A percentile compares a stretch with the other conserved stretches of the same genome.
Evolutionary conservation across 2,888 invertebrate species (phyloP).

Genomic region (Drosophila aldrichi): DNA sequence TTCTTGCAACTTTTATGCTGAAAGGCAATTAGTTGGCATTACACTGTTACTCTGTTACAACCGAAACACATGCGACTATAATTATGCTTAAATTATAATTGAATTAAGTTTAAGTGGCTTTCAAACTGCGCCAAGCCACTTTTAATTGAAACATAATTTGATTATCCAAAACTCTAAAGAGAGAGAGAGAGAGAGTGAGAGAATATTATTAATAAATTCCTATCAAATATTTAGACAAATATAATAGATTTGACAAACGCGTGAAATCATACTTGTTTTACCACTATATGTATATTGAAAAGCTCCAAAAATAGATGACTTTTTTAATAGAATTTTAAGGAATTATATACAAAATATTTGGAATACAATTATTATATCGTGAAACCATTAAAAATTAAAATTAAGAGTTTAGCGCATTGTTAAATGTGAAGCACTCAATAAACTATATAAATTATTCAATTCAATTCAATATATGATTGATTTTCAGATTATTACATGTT

Average conservation of each 20-base stretch:
- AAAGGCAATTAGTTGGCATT: slow-evolving; percentile 55
- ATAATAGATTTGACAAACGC: background rate
- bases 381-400: no score
- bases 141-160: slow-evolving; percentile 49
- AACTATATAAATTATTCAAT: no score
- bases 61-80: slow-evolving; percentile 36
- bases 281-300: no score
- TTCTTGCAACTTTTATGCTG: slow-evolving; percentile 37
- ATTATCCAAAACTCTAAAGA: background rate
- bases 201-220: background rate
- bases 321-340: no score
- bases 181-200: background rate
- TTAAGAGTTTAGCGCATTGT: no score
- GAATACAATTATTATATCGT: no score
- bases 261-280: no score
- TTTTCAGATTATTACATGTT: no score
- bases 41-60: slow-evolving; percentile 35
- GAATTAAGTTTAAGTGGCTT: slow-evolving; percentile 66
- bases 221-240: background rate
- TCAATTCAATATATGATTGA: no score
- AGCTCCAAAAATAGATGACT: no score
- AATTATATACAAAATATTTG: no score
- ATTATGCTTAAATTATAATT: slow-evolving; percentile 67
- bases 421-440: no score
- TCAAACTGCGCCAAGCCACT: slow-evolving; percentile 39